Evolutionary conservation across 2,113 vertebrate genomes (phyloP), one percentile per base, ranked within the genome.

Genomic region (Ageneiosus marmoratus): DNA sequence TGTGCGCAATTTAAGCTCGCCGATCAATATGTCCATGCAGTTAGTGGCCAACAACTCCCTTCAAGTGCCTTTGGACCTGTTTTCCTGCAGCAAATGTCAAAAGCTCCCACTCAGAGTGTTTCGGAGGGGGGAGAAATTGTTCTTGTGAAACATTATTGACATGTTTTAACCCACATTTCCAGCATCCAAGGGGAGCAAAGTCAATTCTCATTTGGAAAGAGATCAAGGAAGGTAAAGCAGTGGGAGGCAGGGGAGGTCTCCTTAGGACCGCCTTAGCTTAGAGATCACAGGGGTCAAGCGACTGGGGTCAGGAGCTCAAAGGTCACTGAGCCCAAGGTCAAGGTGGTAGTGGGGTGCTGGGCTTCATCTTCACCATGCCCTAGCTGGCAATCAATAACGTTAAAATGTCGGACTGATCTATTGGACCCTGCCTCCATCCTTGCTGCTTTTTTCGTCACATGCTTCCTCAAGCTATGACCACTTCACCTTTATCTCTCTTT

Each of bases 111-210:
- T 91, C 92, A 89, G 90, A 92, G 94, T n/a, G 51, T 94, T 93
- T 93, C 91, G 95, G 62, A 15, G 80, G 93, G 37, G 87, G 87
- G 93, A 96, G 96, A 97, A 96, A 96, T 95, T 95, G 96, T 97
- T 96, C 95, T 92, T 94, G 94, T 96, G 95, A 97, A 98, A 96
- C 95, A 94, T 95, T 97, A 97, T 98, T 96, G 97, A 98, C 96
- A 96, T 96, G 89, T 92, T 96, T 97, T 97, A 98, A 97, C 96
- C 94, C 91, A 92, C 93, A 91, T 97, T 96, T 90, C 93, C 91
- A 93, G 93, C 91, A 92, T 91, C 93, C 93, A 88, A 90, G 88
- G 83, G 53, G 60, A 82, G 46, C 92, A 92, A 86, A 83, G 87
- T 88, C 87, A 80, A 83, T 88, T 88, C 83, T 88, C 85, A 84